These are phyloP conservation scores for Barbus barbus DNA, from an alignment of 2,113 vertebrate species.

Conservation along the genomic window DNA sequence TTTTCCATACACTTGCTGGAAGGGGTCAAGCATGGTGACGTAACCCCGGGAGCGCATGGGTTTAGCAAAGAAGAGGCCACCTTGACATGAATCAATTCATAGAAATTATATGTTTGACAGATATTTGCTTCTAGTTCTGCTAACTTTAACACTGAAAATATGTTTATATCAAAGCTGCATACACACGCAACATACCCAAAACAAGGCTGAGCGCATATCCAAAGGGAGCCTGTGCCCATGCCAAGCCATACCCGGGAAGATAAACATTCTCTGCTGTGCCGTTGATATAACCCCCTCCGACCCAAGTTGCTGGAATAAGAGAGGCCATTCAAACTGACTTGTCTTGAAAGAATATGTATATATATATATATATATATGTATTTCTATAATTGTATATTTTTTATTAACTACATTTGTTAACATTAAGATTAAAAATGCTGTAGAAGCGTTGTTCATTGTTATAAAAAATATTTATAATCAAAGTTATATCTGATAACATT, in stretches of 20 bases:
- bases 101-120: not conserved
- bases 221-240: slow-evolving; percentile 97
- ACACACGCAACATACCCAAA: slow-evolving; percentile 79
- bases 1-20: slow-evolving; percentile 96
- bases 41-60: slow-evolving; percentile 97
- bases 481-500: too few species aligned
- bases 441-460: too few species aligned
- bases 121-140: not conserved
- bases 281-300: slow-evolving; percentile 98
- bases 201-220: slow-evolving; percentile 94
- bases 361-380: too few species aligned
- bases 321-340: not conserved
- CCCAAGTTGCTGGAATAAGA: slow-evolving; percentile 87
- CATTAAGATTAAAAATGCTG: too few species aligned
- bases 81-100: slow-evolving; percentile 64
- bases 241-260: slow-evolving; percentile 87
- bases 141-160: not conserved
- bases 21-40: slow-evolving; percentile 98
- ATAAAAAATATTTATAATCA: too few species aligned
- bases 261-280: slow-evolving; percentile 97
- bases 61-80: slow-evolving; percentile 97
- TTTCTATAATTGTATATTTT: too few species aligned
- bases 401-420: too few species aligned
- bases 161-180: slow-evolving; percentile 22
- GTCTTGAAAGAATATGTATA: not conserved